Conservation (phyloP, 2,113 vertebrate genomes). For the Glareola pratincola region DNA sequence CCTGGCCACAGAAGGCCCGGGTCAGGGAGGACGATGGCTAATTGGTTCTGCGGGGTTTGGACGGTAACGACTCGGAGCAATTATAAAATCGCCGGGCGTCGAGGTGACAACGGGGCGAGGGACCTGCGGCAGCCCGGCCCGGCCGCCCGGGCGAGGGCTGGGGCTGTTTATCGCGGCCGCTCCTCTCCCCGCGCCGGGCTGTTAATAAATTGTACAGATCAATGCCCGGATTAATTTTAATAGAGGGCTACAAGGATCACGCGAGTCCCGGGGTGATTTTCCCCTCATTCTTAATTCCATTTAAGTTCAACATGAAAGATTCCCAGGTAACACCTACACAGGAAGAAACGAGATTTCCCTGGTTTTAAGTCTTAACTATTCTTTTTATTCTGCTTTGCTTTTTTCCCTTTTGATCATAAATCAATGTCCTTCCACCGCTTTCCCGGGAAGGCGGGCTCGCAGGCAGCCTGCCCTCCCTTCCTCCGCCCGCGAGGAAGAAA, state of each 20-base stretch:
- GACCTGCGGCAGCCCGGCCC: slow-evolving; percentile 23
- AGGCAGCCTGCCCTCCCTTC: not conserved
- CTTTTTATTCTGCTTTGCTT: slow-evolving; percentile 63
- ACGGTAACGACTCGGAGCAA: slow-evolving; percentile 77
- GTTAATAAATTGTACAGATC: slow-evolving; percentile 85
- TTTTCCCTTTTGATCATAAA: slow-evolving; percentile 64
- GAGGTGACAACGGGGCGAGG: slow-evolving; percentile 29
- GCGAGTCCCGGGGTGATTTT: slow-evolving; percentile 73
- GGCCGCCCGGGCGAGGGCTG: not conserved
- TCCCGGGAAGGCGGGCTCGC: not conserved
- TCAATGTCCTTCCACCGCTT: slow-evolving; percentile 28
- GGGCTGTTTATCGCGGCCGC: slow-evolving; percentile 49
- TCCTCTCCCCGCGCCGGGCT: slow-evolving; percentile 55
- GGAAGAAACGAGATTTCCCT: slow-evolving; percentile 71
- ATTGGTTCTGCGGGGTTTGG: slow-evolving; percentile 82
- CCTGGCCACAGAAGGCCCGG: slow-evolving; percentile 67
- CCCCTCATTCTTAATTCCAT: slow-evolving; percentile 84
- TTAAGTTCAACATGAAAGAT: slow-evolving; percentile 85
- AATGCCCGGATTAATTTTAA: slow-evolving; percentile 83
- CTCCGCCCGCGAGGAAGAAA: not conserved
- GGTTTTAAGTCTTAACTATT: slow-evolving; percentile 45
- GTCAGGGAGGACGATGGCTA: slow-evolving; percentile 78
- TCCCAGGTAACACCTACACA: slow-evolving; percentile 74
- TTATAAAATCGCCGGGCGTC: slow-evolving; percentile 75
- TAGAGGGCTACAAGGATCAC: slow-evolving; percentile 76